Evolutionary conservation across 2,113 vertebrate species (phyloP), one percentile per base, ranked within the genome.

Genomic region (Catagonus wagneri): DNA sequence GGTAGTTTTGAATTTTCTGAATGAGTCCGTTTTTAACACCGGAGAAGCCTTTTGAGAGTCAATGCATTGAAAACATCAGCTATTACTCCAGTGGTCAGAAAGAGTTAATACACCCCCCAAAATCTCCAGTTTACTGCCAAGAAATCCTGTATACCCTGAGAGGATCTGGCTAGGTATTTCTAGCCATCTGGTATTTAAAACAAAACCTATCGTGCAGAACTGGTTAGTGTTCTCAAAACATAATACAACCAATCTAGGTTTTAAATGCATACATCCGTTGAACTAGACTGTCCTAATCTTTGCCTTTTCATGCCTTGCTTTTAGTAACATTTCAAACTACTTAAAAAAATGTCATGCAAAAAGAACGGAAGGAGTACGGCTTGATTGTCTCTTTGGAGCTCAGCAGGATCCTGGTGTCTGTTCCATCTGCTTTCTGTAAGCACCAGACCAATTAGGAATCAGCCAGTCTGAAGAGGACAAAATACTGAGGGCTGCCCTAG

Each of bases 141-240:
- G 89, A 95, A 96, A 94, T 95, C 69, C 79, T 60, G 95, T 68
- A 68, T 52, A 89, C 54, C 89, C 29, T 76, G 29, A 36, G 76
- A 79, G 72, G 97, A 97, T 96, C 95, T 98, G 98, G 97, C 96
- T 94, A 63, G n/a, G 54, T 88, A 93, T 92, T 44, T 92, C 83
- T 36, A 66, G 66, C 89, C 97, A 97, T 96, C 96, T 98, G 97
- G 89, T 93, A 95, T 95, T 97, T 92, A 95, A 97, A 97, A 96
- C n/a, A 93, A 97, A 97, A 93, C 22, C 63, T 65, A 74, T 89
- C 27, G 75, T 94, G 60, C 39, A 86, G 54, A 94, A 74, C 79
- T 89, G 15, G 78, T 44, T 71, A 80, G 50, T 44, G 92, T 93
- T 93, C 96, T 56, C 4, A 89, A 94, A 94, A 93, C 56, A 83